Evolutionary conservation across 1,140 invertebrate species (phyloP), one percentile per base, ranked within the genome.

Genomic region (Leucophenga varia): DNA sequence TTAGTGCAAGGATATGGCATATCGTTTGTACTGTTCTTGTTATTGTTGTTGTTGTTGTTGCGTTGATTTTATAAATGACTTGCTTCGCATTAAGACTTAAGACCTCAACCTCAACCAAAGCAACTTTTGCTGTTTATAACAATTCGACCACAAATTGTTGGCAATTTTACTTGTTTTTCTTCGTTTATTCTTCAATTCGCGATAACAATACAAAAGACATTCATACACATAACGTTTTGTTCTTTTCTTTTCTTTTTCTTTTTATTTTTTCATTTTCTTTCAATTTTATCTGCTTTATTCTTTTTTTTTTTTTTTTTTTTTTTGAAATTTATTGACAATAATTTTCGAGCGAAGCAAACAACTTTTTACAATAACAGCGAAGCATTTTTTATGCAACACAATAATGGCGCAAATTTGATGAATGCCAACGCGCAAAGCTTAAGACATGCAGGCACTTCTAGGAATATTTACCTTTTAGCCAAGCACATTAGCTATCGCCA

Each of bases 41-140:
- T n/a, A n/a, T n/a, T n/a, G n/a, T n/a, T n/a, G n/a, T n/a, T n/a
- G n/a, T n/a, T n/a, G 10, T 5, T 34, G 7, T 16, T 34, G 32
- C 22, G 22, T 25, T 25, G 10, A 13, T 36, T 44, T 44, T 12
- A 44, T 35, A 44, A 44, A 44, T 44, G 31, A 20, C 20, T 36
- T 14, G 32, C 20, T 36, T 14, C 32, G 22, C 32, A 12, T 22
- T 44, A n/a, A 44, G 19, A 12, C 19, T 17, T 20, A 32, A 17
- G 31, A 35, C 32, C 43, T 36, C 22, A n/a, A n/a, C n/a, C n/a
- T n/a, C n/a, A n/a, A n/a, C n/a, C n/a, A n/a, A n/a, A n/a, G n/a
- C n/a, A n/a, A n/a, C n/a, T n/a, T n/a, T n/a, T n/a, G n/a, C n/a
- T n/a, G n/a, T n/a, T n/a, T n/a, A n/a, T 9, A 13, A 36, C 43